Conservation (phyloP, 2,113 vertebrate species). For the Brachyhypopomus gauderio region DNA sequence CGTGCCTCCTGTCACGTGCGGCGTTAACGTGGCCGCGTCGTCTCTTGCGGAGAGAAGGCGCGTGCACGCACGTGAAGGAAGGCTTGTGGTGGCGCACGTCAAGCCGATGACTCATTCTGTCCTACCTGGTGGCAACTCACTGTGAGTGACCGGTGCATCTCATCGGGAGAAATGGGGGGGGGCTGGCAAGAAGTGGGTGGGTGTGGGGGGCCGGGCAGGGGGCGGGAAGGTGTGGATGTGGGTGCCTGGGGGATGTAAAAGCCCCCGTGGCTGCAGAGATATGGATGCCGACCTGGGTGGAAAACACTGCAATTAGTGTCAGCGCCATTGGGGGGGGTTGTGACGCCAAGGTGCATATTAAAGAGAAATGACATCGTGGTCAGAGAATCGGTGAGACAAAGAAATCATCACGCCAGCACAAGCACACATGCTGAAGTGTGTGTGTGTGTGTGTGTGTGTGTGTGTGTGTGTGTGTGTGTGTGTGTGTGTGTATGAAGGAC, state of each 20-base stretch:
- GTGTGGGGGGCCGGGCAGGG: not conserved
- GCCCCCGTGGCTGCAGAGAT: not conserved
- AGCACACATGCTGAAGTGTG: not conserved
- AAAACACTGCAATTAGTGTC: conserved; percentile 78
- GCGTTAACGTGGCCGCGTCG: not conserved
- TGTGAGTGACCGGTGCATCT: conserved; percentile 4
- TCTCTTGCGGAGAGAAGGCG: not conserved
- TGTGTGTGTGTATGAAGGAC: too few species aligned
- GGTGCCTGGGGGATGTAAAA: not conserved
- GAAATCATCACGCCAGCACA: conserved; percentile 53
- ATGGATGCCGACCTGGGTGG: conserved; percentile 46
- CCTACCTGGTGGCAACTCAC: not conserved
- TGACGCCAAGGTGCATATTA: conserved; percentile 49
- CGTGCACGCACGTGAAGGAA: conserved; percentile 12
- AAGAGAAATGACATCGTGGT: conserved; percentile 37
- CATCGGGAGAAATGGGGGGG: not conserved
- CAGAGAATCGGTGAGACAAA: conserved; percentile 61
- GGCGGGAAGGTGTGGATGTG: too few species aligned
- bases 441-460: too few species aligned
- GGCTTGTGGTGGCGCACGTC: not conserved
- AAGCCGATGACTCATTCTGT: conserved; percentile 26
- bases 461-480: too few species aligned
- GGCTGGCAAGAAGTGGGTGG: too few species aligned
- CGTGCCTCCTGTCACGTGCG: not conserved
- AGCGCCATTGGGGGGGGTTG: conserved; percentile 60